Conservation (phyloP, 2,113 vertebrate genomes). For the Axis porcinus region DNA sequence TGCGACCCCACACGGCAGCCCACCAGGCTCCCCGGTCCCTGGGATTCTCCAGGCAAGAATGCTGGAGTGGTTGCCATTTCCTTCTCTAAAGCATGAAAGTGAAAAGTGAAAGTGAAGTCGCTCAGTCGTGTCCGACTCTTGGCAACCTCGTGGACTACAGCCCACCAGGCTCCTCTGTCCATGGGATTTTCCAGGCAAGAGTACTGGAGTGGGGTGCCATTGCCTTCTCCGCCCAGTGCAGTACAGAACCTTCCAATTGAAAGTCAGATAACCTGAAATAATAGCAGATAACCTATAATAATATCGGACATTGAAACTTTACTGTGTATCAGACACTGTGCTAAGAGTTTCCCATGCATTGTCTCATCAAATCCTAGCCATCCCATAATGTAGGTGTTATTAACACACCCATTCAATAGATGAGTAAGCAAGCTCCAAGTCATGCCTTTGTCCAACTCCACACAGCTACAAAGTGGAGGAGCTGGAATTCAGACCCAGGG, state of each 20-base stretch:
- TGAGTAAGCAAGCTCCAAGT: not conserved
- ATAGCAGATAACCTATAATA: not conserved
- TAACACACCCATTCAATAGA: not conserved
- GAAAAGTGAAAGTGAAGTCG: too few relatives aligned
- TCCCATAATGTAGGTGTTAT: not conserved
- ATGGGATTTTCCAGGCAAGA: too few relatives aligned
- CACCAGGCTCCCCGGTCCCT: too few relatives aligned
- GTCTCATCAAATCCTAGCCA: not conserved
- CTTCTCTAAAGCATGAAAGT: too few relatives aligned
- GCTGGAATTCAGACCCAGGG: not conserved
- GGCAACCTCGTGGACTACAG: fast-evolving
- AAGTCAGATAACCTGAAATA: not conserved
- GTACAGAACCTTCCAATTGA: not conserved
- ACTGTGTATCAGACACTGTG: not conserved
- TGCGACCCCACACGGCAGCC: too few relatives aligned
- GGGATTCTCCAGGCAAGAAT: too few relatives aligned
- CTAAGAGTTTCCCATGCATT: not conserved
- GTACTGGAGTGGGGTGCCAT: too few relatives aligned
- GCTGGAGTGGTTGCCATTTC: too few relatives aligned
- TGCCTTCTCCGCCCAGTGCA: not conserved
- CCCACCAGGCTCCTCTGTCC: too few relatives aligned
- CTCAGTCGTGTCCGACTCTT: too few relatives aligned
- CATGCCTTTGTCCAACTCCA: not conserved
- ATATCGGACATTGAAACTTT: not conserved
- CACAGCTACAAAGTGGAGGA: not conserved